A percentile compares a stretch with the other conserved stretches of the same genome.
phyloP scores from a whole-genome alignment of 2,113 vertebrate species.

The Spheniscus mendiculus region DNA sequence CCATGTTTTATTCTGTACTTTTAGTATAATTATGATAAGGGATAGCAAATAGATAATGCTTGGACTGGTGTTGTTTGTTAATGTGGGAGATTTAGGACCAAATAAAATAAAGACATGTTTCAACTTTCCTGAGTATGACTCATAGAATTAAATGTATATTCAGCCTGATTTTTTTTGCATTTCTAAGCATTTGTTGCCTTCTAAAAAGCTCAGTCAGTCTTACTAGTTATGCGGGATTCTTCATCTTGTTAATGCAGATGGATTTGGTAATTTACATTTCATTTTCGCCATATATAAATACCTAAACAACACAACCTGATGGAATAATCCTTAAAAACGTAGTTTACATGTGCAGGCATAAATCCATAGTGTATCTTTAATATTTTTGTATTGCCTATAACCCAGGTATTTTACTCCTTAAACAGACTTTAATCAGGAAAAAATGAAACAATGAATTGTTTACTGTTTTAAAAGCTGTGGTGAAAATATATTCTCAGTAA shows the following conservation, averaged over 20 bases:
- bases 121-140: background rate
- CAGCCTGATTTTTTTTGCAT: background rate
- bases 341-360: background rate
- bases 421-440: background rate
- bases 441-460: background rate
- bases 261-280: background rate
- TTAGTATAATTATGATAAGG: background rate
- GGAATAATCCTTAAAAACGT: background rate
- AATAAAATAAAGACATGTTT: background rate
- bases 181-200: background rate
- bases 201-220: fast-evolving
- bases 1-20: background rate
- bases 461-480: background rate
- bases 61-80: background rate
- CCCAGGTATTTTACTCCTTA: background rate
- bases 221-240: background rate
- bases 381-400: background rate
- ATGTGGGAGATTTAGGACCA: background rate
- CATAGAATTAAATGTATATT: background rate
- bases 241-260: background rate
- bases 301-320: background rate
- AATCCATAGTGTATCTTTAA: background rate
- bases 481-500: background rate
- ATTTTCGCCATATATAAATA: background rate
- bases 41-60: background rate